phyloP scores from a whole-genome alignment of 2,797 vertebrate species.

The Podarcis lilfordi region DNA sequence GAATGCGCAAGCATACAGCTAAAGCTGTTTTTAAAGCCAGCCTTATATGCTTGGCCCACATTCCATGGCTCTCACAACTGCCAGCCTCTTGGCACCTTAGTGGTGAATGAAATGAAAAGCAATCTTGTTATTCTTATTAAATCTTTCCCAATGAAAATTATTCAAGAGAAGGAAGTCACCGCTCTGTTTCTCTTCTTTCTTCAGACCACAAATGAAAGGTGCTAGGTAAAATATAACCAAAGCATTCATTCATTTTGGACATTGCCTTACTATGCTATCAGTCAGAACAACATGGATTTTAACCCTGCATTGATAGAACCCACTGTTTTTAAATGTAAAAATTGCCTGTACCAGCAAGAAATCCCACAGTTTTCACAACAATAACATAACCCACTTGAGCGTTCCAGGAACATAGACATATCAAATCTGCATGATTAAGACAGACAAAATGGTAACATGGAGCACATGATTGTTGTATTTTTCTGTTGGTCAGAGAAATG shows the following conservation, averaged over 20 bases:
- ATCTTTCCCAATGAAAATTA: neutral
- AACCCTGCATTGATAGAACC: neutral
- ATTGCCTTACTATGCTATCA: neutral
- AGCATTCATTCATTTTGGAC: neutral
- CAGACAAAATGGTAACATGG: no score
- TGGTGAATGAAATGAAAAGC: neutral
- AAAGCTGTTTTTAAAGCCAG: neutral
- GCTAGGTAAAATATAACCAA: neutral
- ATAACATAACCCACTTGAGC: neutral
- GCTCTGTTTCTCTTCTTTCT: neutral
- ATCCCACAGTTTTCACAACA: neutral
- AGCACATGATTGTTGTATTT: no score
- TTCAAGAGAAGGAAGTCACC: neutral
- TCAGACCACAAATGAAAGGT: neutral
- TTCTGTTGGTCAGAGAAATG: no score
- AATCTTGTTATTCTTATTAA: neutral
- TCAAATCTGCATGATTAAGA: no score
- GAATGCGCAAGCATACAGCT: neutral
- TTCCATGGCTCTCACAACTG: neutral
- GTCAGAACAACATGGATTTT: neutral
- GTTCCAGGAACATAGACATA: neutral
- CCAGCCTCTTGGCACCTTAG: conserved; percentile 6
- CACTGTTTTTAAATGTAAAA: neutral
- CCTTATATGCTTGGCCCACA: neutral
- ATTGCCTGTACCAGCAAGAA: neutral